These are phyloP conservation scores for Paralvinella palmiformis DNA, from an alignment of 1,140 invertebrate genomes.

Conservation along the genomic window DNA sequence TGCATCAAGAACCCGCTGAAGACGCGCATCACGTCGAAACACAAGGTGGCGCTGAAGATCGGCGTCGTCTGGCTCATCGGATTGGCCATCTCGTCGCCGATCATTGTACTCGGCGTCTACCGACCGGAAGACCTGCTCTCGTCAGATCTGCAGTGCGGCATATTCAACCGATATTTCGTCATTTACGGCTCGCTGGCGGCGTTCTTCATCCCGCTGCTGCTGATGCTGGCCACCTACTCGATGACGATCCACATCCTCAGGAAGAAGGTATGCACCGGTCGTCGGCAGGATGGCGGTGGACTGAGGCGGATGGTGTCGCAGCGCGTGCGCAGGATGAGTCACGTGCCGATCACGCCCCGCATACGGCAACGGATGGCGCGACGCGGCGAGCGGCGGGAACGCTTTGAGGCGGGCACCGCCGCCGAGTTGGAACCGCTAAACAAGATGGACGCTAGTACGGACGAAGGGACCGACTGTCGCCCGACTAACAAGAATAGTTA, in stretches of 20 bases:
- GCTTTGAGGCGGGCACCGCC: background rate
- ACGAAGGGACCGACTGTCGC: too few species aligned
- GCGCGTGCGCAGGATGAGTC: too few species aligned
- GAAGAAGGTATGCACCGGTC: background rate
- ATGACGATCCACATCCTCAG: conserved; percentile 26
- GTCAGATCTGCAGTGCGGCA: conserved; percentile 37
- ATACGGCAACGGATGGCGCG: background rate
- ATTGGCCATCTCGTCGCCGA: conserved; percentile 75
- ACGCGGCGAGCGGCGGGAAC: background rate
- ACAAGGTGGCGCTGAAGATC: conserved; percentile 60
- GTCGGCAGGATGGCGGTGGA: background rate
- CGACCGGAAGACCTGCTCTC: conserved; percentile 42
- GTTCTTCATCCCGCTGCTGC: conserved; percentile 89
- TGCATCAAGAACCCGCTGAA: conserved; percentile 84
- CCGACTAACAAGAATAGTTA: too few species aligned
- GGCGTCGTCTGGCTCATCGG: conserved; percentile 78
- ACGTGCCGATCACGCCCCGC: too few species aligned
- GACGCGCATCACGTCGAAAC: conserved; percentile 66
- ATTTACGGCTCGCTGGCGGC: conserved; percentile 71
- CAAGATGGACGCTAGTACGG: too few species aligned
- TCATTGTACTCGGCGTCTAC: conserved; percentile 74
- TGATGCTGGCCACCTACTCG: conserved; percentile 94
- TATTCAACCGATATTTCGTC: conserved; percentile 81
- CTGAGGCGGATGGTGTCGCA: background rate
- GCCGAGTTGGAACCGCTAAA: background rate